These are phyloP conservation scores for Pantelozetes paolii DNA, from an alignment of 2,888 invertebrate genomes.

Conservation along the genomic window DNA sequence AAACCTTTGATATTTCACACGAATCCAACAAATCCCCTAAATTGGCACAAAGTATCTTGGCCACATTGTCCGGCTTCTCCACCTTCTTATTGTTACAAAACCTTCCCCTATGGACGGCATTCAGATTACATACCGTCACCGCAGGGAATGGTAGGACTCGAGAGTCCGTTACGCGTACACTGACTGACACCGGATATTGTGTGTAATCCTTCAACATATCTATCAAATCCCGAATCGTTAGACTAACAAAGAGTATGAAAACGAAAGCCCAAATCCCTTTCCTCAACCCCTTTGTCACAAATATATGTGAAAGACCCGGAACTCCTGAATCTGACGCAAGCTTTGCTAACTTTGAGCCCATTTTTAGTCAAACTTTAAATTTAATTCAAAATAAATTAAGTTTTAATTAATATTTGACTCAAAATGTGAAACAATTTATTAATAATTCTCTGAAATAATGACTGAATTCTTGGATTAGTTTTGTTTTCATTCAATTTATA, in stretches of 20 bases:
- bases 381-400: no score
- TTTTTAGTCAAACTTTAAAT: no score
- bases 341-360: slow-evolving; percentile 36
- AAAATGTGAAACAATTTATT: no score
- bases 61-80: slow-evolving; percentile 41
- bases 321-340: slow-evolving; percentile 43
- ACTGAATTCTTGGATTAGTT: no score
- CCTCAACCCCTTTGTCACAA: slow-evolving; percentile 24
- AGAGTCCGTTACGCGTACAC: slow-evolving; percentile 43
- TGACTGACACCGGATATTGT: slow-evolving; percentile 43
- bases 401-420: no score
- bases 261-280: slow-evolving; percentile 41
- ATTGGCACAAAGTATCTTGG: slow-evolving; percentile 43
- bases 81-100: slow-evolving; percentile 41
- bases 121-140: slow-evolving; percentile 44
- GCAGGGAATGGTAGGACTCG: slow-evolving; percentile 45
- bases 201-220: slow-evolving; percentile 44
- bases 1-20: slow-evolving; percentile 42
- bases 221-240: slow-evolving; percentile 41
- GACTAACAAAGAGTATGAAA: slow-evolving; percentile 39
- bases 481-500: no score
- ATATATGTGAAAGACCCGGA: slow-evolving; percentile 42
- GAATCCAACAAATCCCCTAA: slow-evolving; percentile 40
- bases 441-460: no score
- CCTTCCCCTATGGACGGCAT: slow-evolving; percentile 42